A percentile compares a stretch with the other conserved stretches of the same genome.
Evolutionary conservation across 2,888 invertebrate species (phyloP).

Genomic region (Copidosoma aretas): DNA sequence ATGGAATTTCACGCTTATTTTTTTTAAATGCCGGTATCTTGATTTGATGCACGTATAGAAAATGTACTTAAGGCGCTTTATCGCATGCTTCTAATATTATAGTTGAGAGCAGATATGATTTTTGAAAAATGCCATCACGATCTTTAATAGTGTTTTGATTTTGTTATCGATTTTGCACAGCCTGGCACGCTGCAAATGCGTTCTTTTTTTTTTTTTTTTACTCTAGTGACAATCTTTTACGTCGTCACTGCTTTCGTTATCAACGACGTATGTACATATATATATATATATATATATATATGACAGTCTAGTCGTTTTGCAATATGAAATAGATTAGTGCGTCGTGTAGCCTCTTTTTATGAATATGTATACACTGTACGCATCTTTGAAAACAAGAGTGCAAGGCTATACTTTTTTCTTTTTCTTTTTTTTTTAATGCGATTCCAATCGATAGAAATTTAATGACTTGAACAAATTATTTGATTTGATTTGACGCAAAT

Average conservation of each 20-base stretch:
- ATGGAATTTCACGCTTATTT: too few relatives aligned
- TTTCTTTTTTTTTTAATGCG: not conserved
- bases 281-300: too few relatives aligned
- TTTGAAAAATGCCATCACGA: not conserved
- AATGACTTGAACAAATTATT: not conserved
- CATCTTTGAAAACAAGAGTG: conserved; percentile 31
- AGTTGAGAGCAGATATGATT: too few relatives aligned
- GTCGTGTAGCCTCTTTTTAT: conserved; percentile 19
- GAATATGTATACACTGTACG: conserved; percentile 30
- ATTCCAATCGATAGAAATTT: not conserved
- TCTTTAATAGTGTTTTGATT: not conserved
- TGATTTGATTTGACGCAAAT: not conserved
- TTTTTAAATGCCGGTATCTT: too few relatives aligned
- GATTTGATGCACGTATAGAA: too few relatives aligned
- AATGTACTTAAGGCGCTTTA: not conserved
- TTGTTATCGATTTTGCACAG: not conserved
- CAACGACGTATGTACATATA: conserved; percentile 10
- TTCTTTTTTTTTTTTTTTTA: conserved; percentile 11
- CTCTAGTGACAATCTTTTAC: not conserved
- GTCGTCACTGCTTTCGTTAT: conserved; percentile 22
- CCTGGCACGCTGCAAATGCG: not conserved
- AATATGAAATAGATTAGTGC: conserved; percentile 19
- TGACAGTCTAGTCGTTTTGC: conserved; percentile 18
- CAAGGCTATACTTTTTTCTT: conserved; percentile 13
- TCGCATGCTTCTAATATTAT: not conserved